Evolutionary conservation across 2,888 invertebrate genomes (phyloP), one percentile per base, ranked within the genome.

Genomic region (Eupithecia vulgata): DNA sequence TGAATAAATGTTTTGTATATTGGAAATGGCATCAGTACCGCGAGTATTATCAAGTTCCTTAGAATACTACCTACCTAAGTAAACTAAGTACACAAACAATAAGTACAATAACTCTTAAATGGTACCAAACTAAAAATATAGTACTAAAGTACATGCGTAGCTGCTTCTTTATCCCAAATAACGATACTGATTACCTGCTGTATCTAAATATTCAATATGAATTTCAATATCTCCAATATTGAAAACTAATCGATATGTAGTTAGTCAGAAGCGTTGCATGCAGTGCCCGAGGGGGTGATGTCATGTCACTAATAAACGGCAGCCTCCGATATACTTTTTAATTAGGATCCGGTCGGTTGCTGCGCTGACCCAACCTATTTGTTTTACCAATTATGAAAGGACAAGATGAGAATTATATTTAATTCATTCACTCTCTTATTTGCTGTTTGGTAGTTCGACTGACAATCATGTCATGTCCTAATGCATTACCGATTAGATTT

Each of bases 301-400:
- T 84, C 85, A 84, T 86, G 84, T 84, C 85, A 84, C 87, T 90
- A 91, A 91, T 88, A 91, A 88, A 91, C 89, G 90, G 86, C 87
- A 85, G 86, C 85, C 85, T 82, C 84, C 87, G 88, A 84, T 86
- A 91, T 90, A 91, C 89, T 91, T 93, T 92, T 92, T 92, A 93
- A 93, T 93, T 92, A 91, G 91, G 87, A 88, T 84, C 91, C 88
- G 89, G 89, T 88, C 87, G 87, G 65, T 65, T 65, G 12, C 90
- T 90, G 88, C 21, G 5, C 90, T 90, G 88, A 88, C 84, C 85
- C 82, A 82, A 85, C 87, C 89, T 92, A 92, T 92, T 93, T 92
- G 91, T 92, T 92, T 90, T 88, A 91, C 85, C 83, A 88, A 88
- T 83, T 83, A 84, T 87, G 87, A 85, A 83, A 73, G 70, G 80